Evolutionary conservation across 2,888 invertebrate species (phyloP), one percentile per base, ranked within the genome.

Genomic region (Lycophotia porphyrea): DNA sequence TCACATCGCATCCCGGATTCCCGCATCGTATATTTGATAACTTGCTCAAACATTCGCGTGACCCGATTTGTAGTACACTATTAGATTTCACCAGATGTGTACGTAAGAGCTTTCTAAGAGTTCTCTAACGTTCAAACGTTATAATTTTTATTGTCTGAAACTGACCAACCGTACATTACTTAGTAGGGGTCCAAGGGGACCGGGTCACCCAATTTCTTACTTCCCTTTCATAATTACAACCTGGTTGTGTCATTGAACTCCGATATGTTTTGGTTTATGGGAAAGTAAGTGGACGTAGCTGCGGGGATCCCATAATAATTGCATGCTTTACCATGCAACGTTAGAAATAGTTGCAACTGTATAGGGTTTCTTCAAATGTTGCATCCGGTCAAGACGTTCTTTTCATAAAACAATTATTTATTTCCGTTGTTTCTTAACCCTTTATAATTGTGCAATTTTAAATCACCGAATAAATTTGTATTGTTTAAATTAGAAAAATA

Each of bases 141-240:
- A 92, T 89, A 90, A 84, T 90, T 81, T 90, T 82, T 87, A 92
- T 96, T 96, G 96, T 96, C 93, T 95, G 91, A 88, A 94, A 95
- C 95, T 96, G 96, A 96, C 96, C 96, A 95, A 94, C 93, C 95
- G 94, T 95, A 91, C 84, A 82, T 88, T 88, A 89, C 92, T 76
- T 88, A 85, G 91, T 90, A 92, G 94, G 96, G 96, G 94, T 93
- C 92, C 93, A 89, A 89, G 89, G 91, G 91, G 93, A 93, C 91
- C 88, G 92, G 95, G 95, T 95, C 94, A 95, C 95, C 95, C 93
- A 94, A 94, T 94, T 95, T 91, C 94, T 94, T 90, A 92, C 91
- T 91, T 93, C 93, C 94, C 94, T 93, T 90, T 88, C 91, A 90
- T 95, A 96, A 96, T 96, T 96, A 95, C 93, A 94, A 93, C 93